Base-by-base conservation (phyloP, 2,888 invertebrate genomes). In the Pseudanteris insignis region DNA sequence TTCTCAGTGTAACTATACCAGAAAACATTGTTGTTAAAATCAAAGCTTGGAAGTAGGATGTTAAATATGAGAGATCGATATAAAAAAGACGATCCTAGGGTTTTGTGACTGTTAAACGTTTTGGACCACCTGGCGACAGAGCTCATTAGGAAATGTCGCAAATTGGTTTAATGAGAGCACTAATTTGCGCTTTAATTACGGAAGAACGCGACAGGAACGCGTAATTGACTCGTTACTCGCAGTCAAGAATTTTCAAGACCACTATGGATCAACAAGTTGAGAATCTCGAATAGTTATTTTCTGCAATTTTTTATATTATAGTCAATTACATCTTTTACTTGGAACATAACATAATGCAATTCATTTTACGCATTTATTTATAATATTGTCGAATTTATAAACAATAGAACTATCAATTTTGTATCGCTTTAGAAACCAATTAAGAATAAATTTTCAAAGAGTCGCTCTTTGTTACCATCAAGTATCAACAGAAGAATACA, bases 131-230 rank as follows among this genome's bases (percentile, higher is more conserved):
- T 65, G 59, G 66, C 59, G 63, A 53, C 57, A 41, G 55, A 48
- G 53, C 59, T 67, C 64, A 65, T 68, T 70, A 69, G 64, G 63
- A 70, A 63, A 68, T 67, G 67, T 70, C 67, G 64, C 70, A 70
- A 70, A 71, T 71, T 70, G 68, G 65, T 65, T 67, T 70, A 70
- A 70, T 72, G 68, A 68, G 67, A 59, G 64, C 64, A 60, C 65
- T 63, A 64, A 64, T 71, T 67, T 66, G 67, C 60, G 59, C 64
- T 55, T 57, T 67, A 69, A 72, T 67, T 67, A 70, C 64, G 41
- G 21, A 46, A 61, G 44, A 57, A 37, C 51, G 63, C 64, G 46
- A 44, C 29, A 47, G 54, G 66, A 64, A 67, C 61, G 69, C 47
- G 64, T 50, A 70, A 71, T 71, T 71, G 67, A 66, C 65, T 62